Percentiles rank a stretch among this genome's conserved stretches.
Evolutionary conservation across 2,797 vertebrate species (phyloP).

Genomic region (Geotrypetes seraphini): DNA sequence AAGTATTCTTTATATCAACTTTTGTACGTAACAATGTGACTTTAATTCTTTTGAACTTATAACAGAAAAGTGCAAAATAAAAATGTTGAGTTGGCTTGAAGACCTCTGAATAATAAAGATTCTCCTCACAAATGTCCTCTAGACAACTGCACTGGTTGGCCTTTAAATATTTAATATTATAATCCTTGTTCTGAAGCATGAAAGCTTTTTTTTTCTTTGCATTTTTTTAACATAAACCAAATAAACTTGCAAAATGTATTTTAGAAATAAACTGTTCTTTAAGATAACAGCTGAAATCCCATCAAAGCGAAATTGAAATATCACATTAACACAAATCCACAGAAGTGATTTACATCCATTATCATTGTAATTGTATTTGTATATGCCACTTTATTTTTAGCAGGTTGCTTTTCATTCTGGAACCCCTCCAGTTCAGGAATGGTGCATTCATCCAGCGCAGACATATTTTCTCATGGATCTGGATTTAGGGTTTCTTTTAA

Average conservation of each 20-base stretch:
- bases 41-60: neutral
- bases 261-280: neutral
- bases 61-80: neutral
- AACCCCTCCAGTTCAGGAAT: no score
- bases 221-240: neutral
- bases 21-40: neutral
- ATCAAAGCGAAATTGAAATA: no score
- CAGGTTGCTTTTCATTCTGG: no score
- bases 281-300: accelerated
- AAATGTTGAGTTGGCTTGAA: neutral
- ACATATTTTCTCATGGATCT: no score
- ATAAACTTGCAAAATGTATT: neutral
- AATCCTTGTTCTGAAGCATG: neutral
- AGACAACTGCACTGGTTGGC: neutral
- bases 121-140: neutral
- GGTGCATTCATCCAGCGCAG: no score
- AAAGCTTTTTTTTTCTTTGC: neutral
- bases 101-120: neutral
- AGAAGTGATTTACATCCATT: no score
- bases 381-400: no score
- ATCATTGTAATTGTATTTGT: no score
- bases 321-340: no score
- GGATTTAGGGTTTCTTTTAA: no score
- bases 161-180: neutral
- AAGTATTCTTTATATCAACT: neutral